A percentile compares a stretch with the other conserved stretches of the same genome.
Evolutionary conservation across 1,140 invertebrate genomes (phyloP).

Genomic region (Sminthurinus signatus): DNA sequence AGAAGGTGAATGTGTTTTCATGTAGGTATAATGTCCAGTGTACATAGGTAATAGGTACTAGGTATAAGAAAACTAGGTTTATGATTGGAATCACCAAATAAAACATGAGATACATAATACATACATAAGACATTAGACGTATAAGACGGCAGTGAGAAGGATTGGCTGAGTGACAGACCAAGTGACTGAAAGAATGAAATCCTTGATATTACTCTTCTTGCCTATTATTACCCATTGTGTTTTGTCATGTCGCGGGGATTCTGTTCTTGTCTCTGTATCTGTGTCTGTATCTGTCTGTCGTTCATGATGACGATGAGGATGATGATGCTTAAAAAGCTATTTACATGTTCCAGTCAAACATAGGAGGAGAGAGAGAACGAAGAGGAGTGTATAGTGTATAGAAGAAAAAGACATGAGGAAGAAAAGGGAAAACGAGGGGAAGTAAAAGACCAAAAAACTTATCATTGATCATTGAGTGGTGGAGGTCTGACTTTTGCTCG

Average conservation of each 20-base stretch:
- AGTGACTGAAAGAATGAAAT: too few species aligned
- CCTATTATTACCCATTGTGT: slow-evolving; percentile 6
- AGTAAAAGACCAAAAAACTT: neutral
- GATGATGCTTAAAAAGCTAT: neutral
- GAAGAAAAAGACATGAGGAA: neutral
- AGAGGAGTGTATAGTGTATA: neutral
- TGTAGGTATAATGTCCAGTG: too few species aligned
- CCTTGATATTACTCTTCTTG: too few species aligned
- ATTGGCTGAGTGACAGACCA: too few species aligned
- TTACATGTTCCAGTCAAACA: too few species aligned
- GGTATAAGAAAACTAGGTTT: too few species aligned
- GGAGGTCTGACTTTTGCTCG: neutral
- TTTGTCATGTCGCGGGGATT: slow-evolving; percentile 1
- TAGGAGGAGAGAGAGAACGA: neutral
- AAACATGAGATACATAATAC: too few species aligned
- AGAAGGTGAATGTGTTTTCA: too few species aligned
- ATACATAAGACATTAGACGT: too few species aligned
- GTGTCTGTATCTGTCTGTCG: neutral
- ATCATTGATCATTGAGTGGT: slow-evolving; percentile 8
- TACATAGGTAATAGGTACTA: too few species aligned
- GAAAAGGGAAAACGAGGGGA: neutral
- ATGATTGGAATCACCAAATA: too few species aligned
- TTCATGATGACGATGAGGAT: slow-evolving; percentile 1
- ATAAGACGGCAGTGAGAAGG: too few species aligned
- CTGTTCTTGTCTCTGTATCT: neutral